Base-by-base conservation (phyloP, 2,888 invertebrate species). In the Tinea trinotella region DNA sequence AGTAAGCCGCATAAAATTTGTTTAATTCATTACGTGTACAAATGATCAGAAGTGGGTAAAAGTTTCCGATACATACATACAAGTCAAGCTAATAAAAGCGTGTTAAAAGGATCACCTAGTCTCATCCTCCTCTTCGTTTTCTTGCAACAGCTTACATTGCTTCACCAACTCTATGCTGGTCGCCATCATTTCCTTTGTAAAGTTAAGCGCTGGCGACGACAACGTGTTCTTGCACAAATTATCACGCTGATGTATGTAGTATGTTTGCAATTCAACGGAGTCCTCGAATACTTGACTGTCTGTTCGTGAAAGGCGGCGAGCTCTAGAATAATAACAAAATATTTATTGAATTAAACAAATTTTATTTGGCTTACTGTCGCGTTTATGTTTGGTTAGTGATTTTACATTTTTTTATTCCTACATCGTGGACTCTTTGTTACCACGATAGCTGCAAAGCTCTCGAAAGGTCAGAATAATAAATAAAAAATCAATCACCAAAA, bases 211-310 rank as follows among this genome's bases (percentile, higher is more conserved):
- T 0, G 97, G 95, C 0, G 98, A 97, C 56, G 92, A 90, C 3
- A 99, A 83, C 0, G 93, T 87, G 62, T 91, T 90, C 58, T 91
- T 91, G 68, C 98, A 98, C 1, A 94, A 76, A 60, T 90, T 84
- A 62, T 87, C 85, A 0, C 94, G 86, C 58, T 92, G 92, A 18
- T 90, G 90, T 44, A 99, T 93, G 76, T 96, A 99, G 78, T 91
- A 96, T 9, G 92, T 90, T 74, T 99, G 98, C 53, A 99, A 87
- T 65, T 98, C 97, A 22, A 97, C 91, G 0, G 98, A 93, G 76
- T 99, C 99, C 69, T 98, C 97, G 80, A 98, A 99, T 48, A 96
- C 91, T 70, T 96, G 96, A 2, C 98, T 98, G 81, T 98, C 98
- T 0, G 95, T 93, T 10, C 97, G 90, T 0, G 97, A 94, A 0